phyloP scores from a whole-genome alignment of 2,113 vertebrate species.

The Oreocharis arfaki region DNA sequence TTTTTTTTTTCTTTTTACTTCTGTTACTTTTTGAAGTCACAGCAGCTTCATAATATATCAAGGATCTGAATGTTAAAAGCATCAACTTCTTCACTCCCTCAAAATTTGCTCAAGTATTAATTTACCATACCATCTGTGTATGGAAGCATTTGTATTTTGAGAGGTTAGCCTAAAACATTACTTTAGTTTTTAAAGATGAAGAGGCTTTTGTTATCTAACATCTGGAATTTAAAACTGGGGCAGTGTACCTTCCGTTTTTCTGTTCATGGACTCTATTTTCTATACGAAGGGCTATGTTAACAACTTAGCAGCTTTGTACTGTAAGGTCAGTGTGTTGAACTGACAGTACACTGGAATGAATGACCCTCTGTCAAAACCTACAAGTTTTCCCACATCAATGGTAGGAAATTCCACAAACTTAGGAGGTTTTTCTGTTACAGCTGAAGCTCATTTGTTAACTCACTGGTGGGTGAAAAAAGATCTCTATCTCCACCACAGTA shows the following conservation, averaged over 20 bases:
- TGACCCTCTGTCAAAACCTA: neutral
- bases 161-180: neutral
- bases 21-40: neutral
- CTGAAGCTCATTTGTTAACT: neutral
- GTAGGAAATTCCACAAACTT: neutral
- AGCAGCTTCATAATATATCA: neutral
- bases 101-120: neutral
- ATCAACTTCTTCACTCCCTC: neutral
- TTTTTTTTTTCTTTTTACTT: neutral
- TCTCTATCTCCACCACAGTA: neutral
- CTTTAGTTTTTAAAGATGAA: neutral
- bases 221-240: neutral
- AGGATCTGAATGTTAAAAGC: neutral
- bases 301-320: neutral
- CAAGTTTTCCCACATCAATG: neutral
- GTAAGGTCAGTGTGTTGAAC: accelerated
- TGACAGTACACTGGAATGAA: neutral
- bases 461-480: neutral
- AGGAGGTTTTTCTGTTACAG: neutral
- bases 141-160: neutral
- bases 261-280: neutral
- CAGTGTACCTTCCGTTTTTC: neutral
- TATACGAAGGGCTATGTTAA: neutral
- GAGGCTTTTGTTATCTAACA: neutral
- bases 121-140: neutral